These are phyloP conservation scores for Epinotia nisella DNA, from an alignment of 2,888 invertebrate species.

Conservation along the genomic window DNA sequence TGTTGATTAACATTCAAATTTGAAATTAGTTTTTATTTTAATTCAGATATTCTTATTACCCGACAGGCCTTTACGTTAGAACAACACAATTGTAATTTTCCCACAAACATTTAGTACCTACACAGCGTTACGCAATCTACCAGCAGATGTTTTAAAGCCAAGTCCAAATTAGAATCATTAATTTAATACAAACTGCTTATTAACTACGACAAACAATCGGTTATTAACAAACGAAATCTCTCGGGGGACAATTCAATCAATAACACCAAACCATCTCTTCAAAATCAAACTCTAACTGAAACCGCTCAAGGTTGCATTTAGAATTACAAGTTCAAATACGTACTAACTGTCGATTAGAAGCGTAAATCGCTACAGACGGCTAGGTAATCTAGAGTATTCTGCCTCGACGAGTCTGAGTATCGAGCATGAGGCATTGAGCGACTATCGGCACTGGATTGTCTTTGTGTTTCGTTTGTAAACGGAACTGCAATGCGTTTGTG, in stretches of 20 bases:
- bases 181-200: slow-evolving; percentile 16
- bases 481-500: slow-evolving; percentile 6
- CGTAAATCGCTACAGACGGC: slow-evolving; percentile 28
- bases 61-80: too few relatives aligned
- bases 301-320: not conserved
- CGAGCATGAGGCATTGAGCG: slow-evolving; percentile 4
- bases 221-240: slow-evolving; percentile 10
- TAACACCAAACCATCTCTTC: not conserved
- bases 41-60: too few relatives aligned
- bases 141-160: too few relatives aligned
- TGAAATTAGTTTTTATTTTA: too few relatives aligned
- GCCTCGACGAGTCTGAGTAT: slow-evolving; percentile 13
- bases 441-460: slow-evolving; percentile 16
- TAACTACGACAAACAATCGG: slow-evolving; percentile 21
- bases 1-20: too few relatives aligned
- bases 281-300: not conserved
- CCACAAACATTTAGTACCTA: too few relatives aligned
- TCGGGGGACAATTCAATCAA: not conserved
- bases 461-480: slow-evolving; percentile 12
- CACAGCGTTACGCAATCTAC: too few relatives aligned
- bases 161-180: too few relatives aligned
- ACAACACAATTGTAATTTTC: too few relatives aligned
- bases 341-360: slow-evolving; percentile 8
- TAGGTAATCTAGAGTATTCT: slow-evolving; percentile 35
- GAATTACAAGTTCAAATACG: not conserved